Percentiles rank a stretch among this genome's conserved stretches.
These are phyloP conservation scores for Hycleus cichorii DNA, from an alignment of 1,140 invertebrate genomes.

Conservation along the genomic window DNA sequence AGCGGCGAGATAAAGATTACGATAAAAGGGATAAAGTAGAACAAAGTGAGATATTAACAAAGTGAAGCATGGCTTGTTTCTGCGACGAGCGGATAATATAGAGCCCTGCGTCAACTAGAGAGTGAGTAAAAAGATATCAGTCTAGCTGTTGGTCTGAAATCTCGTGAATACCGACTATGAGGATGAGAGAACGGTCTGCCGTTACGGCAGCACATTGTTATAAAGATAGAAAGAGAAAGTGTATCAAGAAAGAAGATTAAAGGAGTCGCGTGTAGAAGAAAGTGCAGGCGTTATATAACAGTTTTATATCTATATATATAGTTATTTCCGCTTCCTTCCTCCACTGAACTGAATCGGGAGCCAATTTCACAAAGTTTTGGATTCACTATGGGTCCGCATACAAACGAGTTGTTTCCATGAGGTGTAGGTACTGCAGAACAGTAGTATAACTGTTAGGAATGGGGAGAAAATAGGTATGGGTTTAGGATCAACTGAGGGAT, in stretches of 20 bases:
- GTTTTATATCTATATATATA: background rate
- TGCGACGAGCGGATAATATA: conserved; percentile 29
- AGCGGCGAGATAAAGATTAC: conserved; percentile 11
- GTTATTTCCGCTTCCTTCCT: conserved; percentile 39
- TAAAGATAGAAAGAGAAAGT: conserved; percentile 54
- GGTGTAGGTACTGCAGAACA: conserved; percentile 8
- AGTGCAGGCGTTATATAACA: conserved; percentile 14
- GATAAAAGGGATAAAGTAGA: conserved; percentile 34
- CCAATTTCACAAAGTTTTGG: conserved; percentile 46
- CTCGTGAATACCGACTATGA: background rate
- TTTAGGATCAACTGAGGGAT: background rate
- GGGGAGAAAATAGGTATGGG: background rate
- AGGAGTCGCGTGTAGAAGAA: conserved; percentile 24
- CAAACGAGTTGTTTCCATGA: conserved; percentile 38
- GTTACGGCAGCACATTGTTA: conserved; percentile 36
- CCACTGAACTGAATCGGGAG: conserved; percentile 44
- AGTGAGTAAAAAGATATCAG: conserved; percentile 4
- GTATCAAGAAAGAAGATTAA: conserved; percentile 54
- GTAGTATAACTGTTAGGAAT: conserved; percentile 7
- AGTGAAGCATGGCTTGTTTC: conserved; percentile 35
- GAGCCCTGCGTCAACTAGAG: conserved; percentile 1
- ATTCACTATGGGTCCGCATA: conserved; percentile 40
- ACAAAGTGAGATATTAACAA: conserved; percentile 39
- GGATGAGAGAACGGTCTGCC: background rate
- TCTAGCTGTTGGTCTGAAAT: background rate